phyloP scores from a whole-genome alignment of 2,888 invertebrate genomes.

The Temnothorax ravouxi region DNA sequence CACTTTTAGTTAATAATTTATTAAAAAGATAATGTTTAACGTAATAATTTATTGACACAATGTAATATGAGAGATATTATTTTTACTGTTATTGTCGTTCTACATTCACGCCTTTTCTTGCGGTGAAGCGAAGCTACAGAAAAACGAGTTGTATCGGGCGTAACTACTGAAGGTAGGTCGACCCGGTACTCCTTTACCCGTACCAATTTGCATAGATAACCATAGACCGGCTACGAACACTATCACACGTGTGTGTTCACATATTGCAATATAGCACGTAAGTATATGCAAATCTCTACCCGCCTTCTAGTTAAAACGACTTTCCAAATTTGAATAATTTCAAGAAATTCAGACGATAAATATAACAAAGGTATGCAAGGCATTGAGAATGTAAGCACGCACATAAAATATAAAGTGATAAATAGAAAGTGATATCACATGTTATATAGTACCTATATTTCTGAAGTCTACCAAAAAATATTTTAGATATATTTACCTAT shows the following conservation, averaged over 20 bases:
- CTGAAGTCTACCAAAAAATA: neutral
- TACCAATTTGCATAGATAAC: constrained; percentile 80
- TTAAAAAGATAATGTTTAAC: neutral
- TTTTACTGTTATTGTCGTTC: neutral
- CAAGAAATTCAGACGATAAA: constrained; percentile 1
- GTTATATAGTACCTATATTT: neutral
- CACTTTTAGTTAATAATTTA: constrained; percentile 11
- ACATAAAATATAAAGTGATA: neutral
- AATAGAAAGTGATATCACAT: neutral
- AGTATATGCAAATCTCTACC: constrained; percentile 75
- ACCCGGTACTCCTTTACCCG: constrained; percentile 62
- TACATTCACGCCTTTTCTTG: constrained; percentile 18
- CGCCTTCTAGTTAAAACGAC: constrained; percentile 17
- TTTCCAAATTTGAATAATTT: constrained; percentile 4
- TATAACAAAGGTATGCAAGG: neutral
- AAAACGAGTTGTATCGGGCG: constrained; percentile 48
- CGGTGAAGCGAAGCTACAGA: neutral
- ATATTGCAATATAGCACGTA: constrained; percentile 75
- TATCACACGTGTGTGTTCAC: constrained; percentile 63
- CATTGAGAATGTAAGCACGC: neutral
- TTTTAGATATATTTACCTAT: neutral
- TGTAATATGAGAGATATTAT: neutral
- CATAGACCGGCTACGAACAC: constrained; percentile 65
- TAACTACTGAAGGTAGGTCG: constrained; percentile 39
- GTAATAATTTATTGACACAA: constrained; percentile 4